Evolutionary conservation across 2,113 vertebrate species (phyloP), one percentile per base, ranked within the genome.

Genomic region (Myotis lucifugus): DNA sequence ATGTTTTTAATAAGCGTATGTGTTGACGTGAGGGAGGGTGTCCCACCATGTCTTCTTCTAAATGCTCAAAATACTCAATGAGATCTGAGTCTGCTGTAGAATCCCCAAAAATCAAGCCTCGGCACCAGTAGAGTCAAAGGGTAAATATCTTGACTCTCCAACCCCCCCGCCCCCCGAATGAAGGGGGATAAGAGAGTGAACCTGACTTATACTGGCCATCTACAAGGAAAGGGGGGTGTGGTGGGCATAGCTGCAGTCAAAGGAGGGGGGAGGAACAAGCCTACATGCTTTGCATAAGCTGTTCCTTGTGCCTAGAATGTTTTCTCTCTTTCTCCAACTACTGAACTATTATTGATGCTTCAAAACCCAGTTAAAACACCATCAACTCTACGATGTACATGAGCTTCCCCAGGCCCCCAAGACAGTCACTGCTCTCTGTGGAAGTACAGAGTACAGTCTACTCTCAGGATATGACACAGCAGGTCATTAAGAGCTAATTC

Each of bases 311-410:
- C 27, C 21, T 72, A 27, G 66, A 67, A 37, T 77, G 21, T 67
- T 50, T 14, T 69, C 77, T 90, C 54, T 64, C 67, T 70, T 70
- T 90, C 77, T 87, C 14, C 40, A 82, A 52, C 12, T 79, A 42
- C 0, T 56, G 27, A 92, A 82, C 88, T 95, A 77, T 40, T 70
- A 32, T n/a, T 78, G 61, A 15, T 67, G 1, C 66, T 74, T 90
- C 61, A 74, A 94, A 93, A 46, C 29, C 86, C 56, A 69, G 23
- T 81, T 84, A 81, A 70, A 84, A 96, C 4, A 2, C 46, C 83
- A 86, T n/a, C 18, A 56, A 12, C 72, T 56, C 27, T 73, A 85
- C 77, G 40, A 72, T 37, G 23, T 67, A 72, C 11, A 48, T 1
- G 37, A 40, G 7, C n/a, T 59, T 42, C 34, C 66, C 69, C 27